Conservation (phyloP, 2,797 vertebrate genomes). For the Thripadectes ignobilis region DNA sequence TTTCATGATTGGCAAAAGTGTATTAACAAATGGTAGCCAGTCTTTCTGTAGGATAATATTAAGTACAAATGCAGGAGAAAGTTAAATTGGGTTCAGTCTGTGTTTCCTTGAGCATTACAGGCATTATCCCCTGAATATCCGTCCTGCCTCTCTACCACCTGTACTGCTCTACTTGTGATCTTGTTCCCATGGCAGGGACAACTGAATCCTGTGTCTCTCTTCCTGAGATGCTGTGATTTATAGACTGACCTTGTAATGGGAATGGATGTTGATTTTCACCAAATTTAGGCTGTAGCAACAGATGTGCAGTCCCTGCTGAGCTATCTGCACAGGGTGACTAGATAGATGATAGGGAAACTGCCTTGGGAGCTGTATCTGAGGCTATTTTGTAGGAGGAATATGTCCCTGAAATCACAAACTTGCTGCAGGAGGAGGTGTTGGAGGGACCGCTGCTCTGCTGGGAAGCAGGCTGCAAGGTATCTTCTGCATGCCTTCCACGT, state of each 20-base stretch:
- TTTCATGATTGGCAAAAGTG: neutral
- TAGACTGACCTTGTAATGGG: neutral
- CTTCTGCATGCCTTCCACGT: neutral
- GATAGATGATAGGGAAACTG: neutral
- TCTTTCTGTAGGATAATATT: neutral
- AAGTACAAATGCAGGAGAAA: neutral
- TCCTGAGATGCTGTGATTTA: neutral
- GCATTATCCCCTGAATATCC: neutral
- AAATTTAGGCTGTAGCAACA: neutral
- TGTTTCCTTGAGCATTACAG: neutral
- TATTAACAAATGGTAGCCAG: neutral
- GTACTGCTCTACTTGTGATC: fast-evolving
- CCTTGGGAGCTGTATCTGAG: neutral
- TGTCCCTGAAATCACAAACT: neutral
- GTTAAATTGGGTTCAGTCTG: neutral
- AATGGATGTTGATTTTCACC: neutral
- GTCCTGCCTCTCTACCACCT: fast-evolving
- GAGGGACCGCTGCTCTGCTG: neutral
- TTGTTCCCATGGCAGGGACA: neutral
- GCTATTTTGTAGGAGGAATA: neutral
- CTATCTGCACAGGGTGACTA: neutral
- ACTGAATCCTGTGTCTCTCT: neutral
- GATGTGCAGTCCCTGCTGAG: neutral
- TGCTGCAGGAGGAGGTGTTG: neutral
- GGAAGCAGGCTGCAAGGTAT: neutral